phyloP scores from a whole-genome alignment of 2,888 invertebrate species.

The Acheta domesticus region DNA sequence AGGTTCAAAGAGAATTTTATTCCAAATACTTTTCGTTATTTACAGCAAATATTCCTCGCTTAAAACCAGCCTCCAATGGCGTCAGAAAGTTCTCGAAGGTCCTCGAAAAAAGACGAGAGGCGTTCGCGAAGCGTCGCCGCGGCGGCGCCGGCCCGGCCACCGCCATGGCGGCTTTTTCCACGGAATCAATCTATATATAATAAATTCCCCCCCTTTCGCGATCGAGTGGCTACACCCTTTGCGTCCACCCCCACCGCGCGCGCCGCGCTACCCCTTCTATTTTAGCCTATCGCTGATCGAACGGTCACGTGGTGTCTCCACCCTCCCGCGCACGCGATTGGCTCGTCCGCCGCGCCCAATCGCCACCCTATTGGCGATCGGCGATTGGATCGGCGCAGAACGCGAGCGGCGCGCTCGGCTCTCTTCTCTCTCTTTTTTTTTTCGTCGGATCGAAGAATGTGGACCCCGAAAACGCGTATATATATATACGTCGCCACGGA shows the following conservation, averaged over 20 bases:
- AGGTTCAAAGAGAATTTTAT: too few relatives aligned
- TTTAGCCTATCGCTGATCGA: constrained; percentile 36
- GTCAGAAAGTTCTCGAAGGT: too few relatives aligned
- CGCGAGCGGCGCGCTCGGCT: background rate
- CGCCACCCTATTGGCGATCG: constrained; percentile 7
- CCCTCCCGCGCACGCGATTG: constrained; percentile 9
- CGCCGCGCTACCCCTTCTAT: background rate
- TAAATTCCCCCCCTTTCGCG: background rate
- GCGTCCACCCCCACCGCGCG: background rate
- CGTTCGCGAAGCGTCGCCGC: too few relatives aligned
- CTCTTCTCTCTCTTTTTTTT: background rate
- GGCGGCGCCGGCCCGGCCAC: background rate
- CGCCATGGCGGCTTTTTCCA: background rate
- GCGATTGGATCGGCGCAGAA: constrained; percentile 18
- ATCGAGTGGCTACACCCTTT: background rate
- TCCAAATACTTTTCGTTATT: too few relatives aligned
- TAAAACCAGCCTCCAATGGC: too few relatives aligned
- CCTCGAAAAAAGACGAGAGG: too few relatives aligned
- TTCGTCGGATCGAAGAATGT: constrained; percentile 1
- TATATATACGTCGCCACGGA: background rate
- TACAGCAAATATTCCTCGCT: too few relatives aligned
- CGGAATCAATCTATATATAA: constrained; percentile 2
- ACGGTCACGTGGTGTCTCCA: constrained; percentile 23
- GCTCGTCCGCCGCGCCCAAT: background rate
- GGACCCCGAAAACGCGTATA: background rate